phyloP scores from a whole-genome alignment of 35 echinoderm and acorn worm genomes.

The Stichopus chloronotus region DNA sequence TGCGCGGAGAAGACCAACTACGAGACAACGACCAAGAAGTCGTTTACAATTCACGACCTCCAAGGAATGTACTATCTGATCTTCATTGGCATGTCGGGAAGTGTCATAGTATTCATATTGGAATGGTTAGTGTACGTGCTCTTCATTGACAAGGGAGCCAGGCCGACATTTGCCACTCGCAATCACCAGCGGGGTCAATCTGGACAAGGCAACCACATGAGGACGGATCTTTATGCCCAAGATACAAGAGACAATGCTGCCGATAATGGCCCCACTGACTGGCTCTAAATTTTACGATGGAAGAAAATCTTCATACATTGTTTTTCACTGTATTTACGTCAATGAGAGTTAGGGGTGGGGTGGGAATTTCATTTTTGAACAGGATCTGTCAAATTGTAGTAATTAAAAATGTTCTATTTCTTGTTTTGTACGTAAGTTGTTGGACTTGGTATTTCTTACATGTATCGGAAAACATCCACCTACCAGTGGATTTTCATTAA shows the following conservation, averaged over 20 bases:
- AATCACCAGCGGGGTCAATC: not conserved
- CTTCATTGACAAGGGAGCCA: not conserved
- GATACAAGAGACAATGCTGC: not conserved
- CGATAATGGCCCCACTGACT: not conserved
- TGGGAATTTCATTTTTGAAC: too few relatives aligned
- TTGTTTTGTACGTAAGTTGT: too few relatives aligned
- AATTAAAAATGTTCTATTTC: too few relatives aligned
- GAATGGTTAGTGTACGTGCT: constrained; percentile 59
- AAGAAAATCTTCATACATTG: not conserved
- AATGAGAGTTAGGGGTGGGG: too few relatives aligned
- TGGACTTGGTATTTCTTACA: too few relatives aligned
- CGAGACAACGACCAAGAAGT: constrained; percentile 67
- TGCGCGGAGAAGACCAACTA: constrained; percentile 58
- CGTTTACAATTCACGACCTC: constrained; percentile 79
- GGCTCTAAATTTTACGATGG: not conserved
- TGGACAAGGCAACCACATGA: not conserved
- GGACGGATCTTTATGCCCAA: not conserved
- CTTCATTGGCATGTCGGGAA: constrained; percentile 61
- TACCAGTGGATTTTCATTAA: too few relatives aligned
- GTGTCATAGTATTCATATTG: constrained; percentile 76
- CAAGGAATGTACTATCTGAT: constrained; percentile 88
- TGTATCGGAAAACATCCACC: too few relatives aligned
- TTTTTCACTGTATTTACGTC: not conserved
- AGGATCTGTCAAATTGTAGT: too few relatives aligned
- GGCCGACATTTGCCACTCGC: not conserved